These are phyloP conservation scores for Drosophila peninsularis DNA, from an alignment of 2,888 invertebrate genomes.

Conservation along the genomic window DNA sequence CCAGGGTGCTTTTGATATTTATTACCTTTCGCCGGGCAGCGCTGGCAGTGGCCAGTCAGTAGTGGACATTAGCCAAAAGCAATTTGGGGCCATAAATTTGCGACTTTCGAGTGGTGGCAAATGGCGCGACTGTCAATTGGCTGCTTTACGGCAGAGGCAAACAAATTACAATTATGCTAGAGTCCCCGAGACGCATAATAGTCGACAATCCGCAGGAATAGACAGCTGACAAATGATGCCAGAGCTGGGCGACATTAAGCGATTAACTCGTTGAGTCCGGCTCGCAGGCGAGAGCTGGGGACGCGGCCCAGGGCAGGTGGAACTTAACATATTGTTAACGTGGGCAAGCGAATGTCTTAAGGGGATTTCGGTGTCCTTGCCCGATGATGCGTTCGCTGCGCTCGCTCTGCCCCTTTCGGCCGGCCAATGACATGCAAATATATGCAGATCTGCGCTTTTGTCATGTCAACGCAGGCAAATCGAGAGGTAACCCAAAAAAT, in stretches of 20 bases:
- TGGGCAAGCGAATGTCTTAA: constrained; percentile 70
- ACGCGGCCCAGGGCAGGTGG: constrained; percentile 16
- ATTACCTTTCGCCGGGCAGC: constrained; percentile 62
- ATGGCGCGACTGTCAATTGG: constrained; percentile 52
- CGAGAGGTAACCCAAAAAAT: constrained; percentile 66
- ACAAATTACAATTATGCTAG: constrained; percentile 73
- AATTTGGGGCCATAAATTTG: constrained; percentile 68
- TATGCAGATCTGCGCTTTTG: constrained; percentile 84
- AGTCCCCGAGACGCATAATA: not conserved
- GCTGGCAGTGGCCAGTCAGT: constrained; percentile 49
- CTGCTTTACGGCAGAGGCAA: constrained; percentile 57
- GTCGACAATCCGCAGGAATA: constrained; percentile 29
- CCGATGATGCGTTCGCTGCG: constrained; percentile 71
- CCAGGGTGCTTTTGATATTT: constrained; percentile 83
- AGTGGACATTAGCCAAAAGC: constrained; percentile 69
- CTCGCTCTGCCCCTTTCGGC: constrained; percentile 22
- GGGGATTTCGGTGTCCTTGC: constrained; percentile 80
- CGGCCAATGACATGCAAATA: constrained; percentile 81
- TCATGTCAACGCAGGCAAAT: constrained; percentile 82
- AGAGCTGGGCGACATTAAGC: constrained; percentile 69
- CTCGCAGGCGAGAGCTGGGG: constrained; percentile 22
- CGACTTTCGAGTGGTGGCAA: constrained; percentile 36
- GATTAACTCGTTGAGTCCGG: constrained; percentile 75
- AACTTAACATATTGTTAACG: constrained; percentile 79
- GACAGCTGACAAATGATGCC: constrained; percentile 79